Evolutionary conservation across 2,888 invertebrate genomes (phyloP), one percentile per base, ranked within the genome.

Genomic region (Cephus spinipes): DNA sequence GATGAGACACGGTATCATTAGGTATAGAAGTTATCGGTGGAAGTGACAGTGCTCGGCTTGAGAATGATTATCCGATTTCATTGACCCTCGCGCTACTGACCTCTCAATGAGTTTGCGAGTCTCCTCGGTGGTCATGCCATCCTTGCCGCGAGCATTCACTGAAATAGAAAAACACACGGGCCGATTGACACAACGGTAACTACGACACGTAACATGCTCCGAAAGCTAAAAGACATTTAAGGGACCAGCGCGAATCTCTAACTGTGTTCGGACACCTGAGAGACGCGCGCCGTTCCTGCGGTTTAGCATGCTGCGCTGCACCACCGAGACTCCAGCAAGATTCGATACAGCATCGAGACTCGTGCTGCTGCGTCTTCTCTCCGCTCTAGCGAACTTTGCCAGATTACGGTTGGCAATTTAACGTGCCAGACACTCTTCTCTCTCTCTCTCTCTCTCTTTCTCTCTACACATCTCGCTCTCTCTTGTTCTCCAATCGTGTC

Each of bases 31-130:
- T 40, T 40, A 15, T 40, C 40, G 40, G 40, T 15, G 15, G 1
- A 40, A 40, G 40, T 40, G 15, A 40, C 40, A 15, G 6, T 40
- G 40, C 40, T 40, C 40, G 40, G 15, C 40, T 40, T 40, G 40
- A 40, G 40, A 40, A 40, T 40, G 40, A 40, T 40, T 40, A 40
- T 31, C 32, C 69, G 69, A 32, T 69, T 15, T 31, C 11, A 69
- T 32, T 81, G 83, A 85, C 84, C 85, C 85, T 83, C 87, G 85
- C 87, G 86, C 88, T 92, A 96, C 95, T 96, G 95, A 97, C 97
- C 97, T 97, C 95, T 98, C 98, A 94, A 98, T 96, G 94, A 97
- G 96, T 95, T 97, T 97, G 94, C 98, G 96, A 96, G 97, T 97
- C 95, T 97, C 97, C 94, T 97, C 98, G 93, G 96, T 96, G 94